These are phyloP conservation scores for Rutpela maculata DNA, from an alignment of 2,888 invertebrate species.

Conservation along the genomic window DNA sequence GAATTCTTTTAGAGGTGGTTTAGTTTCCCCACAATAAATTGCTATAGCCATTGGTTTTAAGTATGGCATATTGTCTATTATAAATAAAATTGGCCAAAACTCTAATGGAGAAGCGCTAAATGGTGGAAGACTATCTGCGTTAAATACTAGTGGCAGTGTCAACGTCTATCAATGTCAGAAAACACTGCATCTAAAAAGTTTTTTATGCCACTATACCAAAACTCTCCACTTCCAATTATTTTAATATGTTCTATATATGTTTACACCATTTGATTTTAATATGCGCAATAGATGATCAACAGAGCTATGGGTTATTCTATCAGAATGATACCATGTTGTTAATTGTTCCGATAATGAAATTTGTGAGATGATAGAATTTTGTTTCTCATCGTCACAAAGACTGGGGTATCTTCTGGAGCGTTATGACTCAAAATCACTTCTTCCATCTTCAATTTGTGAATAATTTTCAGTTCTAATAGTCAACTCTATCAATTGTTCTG, in stretches of 20 bases:
- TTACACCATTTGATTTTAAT: too few species aligned
- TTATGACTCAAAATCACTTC: neutral
- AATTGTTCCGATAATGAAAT: neutral
- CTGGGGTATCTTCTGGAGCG: neutral
- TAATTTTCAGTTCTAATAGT: too few species aligned
- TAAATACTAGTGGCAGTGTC: conserved; percentile 43
- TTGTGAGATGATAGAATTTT: neutral
- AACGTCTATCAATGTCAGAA: conserved; percentile 32
- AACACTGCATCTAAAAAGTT: conserved; percentile 33
- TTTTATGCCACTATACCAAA: conserved; percentile 50
- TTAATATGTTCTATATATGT: conserved; percentile 20
- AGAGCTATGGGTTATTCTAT: neutral
- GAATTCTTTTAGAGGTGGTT: conserved; percentile 49
- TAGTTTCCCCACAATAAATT: conserved; percentile 53
- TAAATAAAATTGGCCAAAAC: conserved; percentile 54
- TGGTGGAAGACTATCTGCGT: conserved; percentile 51
- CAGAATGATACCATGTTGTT: neutral
- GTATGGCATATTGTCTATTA: conserved; percentile 41
- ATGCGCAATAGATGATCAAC: too few species aligned
- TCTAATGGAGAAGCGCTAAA: conserved; percentile 43
- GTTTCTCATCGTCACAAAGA: neutral
- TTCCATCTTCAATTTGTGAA: too few species aligned
- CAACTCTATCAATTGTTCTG: too few species aligned
- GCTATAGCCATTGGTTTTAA: conserved; percentile 50
- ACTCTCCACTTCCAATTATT: conserved; percentile 43